These are phyloP conservation scores for Campoletis raptor DNA, from an alignment of 2,888 invertebrate species.

Conservation along the genomic window DNA sequence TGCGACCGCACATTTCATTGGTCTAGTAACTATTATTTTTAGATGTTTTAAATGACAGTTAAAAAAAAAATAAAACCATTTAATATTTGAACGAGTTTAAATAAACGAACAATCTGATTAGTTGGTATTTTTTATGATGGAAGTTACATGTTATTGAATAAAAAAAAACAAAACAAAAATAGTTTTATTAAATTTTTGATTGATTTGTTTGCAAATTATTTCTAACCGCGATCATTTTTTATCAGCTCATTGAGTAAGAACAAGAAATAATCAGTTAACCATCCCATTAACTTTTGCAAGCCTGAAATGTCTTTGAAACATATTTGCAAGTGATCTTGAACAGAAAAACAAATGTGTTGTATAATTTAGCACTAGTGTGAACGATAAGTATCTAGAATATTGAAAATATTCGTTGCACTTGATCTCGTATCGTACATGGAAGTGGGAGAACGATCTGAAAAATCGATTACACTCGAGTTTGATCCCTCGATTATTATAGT, in stretches of 20 bases:
- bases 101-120: neutral
- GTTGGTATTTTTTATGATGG: neutral
- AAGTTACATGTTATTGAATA: neutral
- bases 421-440: conserved; percentile 28
- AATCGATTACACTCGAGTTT: conserved; percentile 64
- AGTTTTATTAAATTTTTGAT: neutral
- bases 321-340: conserved; percentile 31
- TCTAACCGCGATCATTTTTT: neutral
- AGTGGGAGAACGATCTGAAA: conserved; percentile 46
- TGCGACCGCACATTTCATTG: too few relatives aligned
- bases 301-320: neutral
- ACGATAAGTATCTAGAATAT: conserved; percentile 58
- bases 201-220: neutral
- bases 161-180: neutral
- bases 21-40: neutral
- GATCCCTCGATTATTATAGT: conserved; percentile 54
- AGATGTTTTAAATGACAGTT: neutral
- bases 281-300: neutral
- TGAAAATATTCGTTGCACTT: conserved; percentile 50
- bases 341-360: conserved; percentile 15
- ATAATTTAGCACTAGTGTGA: conserved; percentile 1
- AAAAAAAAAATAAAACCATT: neutral
- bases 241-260: neutral
- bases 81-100: neutral
- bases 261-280: neutral